A percentile compares a stretch with the other conserved stretches of the same genome.
Evolutionary conservation across 2,113 vertebrate genomes (phyloP).

Genomic region (Monarcha castaneiventris): DNA sequence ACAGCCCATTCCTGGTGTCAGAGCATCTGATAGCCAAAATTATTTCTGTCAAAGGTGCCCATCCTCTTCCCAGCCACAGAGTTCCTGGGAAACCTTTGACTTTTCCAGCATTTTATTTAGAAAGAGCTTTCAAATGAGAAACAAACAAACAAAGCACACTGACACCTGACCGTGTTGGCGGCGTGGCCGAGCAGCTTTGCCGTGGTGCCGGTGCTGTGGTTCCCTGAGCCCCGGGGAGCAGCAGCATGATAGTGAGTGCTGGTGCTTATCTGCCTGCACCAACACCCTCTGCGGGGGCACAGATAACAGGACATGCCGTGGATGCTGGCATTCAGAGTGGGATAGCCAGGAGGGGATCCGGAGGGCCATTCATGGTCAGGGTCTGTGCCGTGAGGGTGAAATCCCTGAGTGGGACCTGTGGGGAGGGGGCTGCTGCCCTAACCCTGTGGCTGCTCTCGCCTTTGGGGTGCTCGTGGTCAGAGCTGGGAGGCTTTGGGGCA

Average conservation of each 20-base stretch:
- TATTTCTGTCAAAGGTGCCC: accelerated
- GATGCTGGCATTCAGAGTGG: accelerated
- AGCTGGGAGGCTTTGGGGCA: neutral
- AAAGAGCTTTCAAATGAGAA: neutral
- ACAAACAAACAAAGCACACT: accelerated
- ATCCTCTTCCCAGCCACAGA: neutral
- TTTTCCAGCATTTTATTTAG: neutral
- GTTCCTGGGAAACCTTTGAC: neutral
- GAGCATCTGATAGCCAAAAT: neutral
- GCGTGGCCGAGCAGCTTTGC: accelerated
- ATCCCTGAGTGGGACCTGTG: accelerated
- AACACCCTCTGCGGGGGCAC: accelerated
- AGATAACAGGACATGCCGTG: neutral
- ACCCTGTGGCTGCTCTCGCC: accelerated
- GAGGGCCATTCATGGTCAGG: accelerated
- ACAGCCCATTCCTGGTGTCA: accelerated
- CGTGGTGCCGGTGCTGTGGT: accelerated
- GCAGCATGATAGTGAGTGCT: accelerated
- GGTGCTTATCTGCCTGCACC: neutral
- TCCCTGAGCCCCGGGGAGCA: neutral
- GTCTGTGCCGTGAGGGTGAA: neutral
- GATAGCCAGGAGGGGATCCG: neutral
- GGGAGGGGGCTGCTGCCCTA: neutral
- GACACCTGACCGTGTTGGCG: accelerated
- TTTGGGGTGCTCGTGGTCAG: neutral